Evolutionary conservation across 2,888 invertebrate genomes (phyloP), one percentile per base, ranked within the genome.

Genomic region (Mesorhabditis sp.): DNA sequence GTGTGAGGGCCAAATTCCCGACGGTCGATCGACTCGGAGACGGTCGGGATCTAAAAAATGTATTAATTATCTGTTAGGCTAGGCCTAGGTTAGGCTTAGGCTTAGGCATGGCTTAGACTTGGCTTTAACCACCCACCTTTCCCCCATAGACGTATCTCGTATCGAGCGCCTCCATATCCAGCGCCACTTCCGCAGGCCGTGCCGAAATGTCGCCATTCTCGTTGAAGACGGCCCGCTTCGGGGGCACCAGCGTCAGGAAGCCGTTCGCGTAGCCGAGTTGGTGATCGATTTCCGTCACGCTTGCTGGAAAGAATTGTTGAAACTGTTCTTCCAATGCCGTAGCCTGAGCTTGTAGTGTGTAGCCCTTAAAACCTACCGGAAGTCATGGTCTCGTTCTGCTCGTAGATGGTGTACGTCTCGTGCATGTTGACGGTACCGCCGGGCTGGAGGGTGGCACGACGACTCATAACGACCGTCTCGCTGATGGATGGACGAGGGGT

Each of bases 191-290:
- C n/a, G 58, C 58, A n/a, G 58, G 7, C n/a, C 58, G 7, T n/a
- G 58, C 7, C 1, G 58, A 50, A 50, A 50, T 50, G n/a, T 50
- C 58, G 58, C n/a, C 58, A 50, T 50, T 50, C 58, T 50, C 58
- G 58, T 50, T 50, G 58, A 50, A 50, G n/a, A 50, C 58, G 58
- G 58, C 58, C n/a, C 58, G 7, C n/a, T 50, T 50, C 58, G 58
- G 58, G 28, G 28, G 28, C n/a, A 13, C n/a, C 58, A n/a, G n/a
- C n/a, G 7, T 2, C 58, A 50, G 58, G 7, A n/a, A 50, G 58
- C 58, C 58, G 58, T 50, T 50, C 58, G 2, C n/a, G 58, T 50
- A n/a, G 58, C 7, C n/a, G 58, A 50, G 58, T 10, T 10, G 7
- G 7, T n/a, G 58, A 2, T 50, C 58, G 7, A 13, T n/a, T 10